phyloP scores from a whole-genome alignment of 1,140 invertebrate genomes.

The Teleopsis dalmanni region DNA sequence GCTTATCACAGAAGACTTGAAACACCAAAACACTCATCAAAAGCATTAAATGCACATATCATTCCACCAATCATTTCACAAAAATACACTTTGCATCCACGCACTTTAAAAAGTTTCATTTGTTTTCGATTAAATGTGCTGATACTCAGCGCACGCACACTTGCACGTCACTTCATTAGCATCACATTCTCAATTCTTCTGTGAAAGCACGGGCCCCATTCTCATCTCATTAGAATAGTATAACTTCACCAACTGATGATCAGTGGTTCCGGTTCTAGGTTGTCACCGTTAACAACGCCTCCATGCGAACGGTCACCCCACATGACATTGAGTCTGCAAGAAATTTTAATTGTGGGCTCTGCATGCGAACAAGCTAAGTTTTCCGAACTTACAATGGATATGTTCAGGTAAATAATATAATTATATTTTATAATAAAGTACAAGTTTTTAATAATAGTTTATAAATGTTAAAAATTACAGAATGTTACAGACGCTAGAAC shows the following conservation, averaged over 20 bases:
- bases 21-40: constrained; percentile 28
- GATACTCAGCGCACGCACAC: too few relatives aligned
- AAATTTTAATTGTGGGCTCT: constrained; percentile 92
- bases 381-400: constrained; percentile 94
- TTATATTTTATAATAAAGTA: background rate
- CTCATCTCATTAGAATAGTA: constrained; percentile 28
- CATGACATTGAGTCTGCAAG: constrained; percentile 83
- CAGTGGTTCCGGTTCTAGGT: constrained; percentile 53
- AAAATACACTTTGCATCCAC: too few relatives aligned
- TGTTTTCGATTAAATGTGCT: too few relatives aligned
- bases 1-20: constrained; percentile 45
- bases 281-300: constrained; percentile 77
- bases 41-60: constrained; percentile 5
- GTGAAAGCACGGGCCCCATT: constrained; percentile 44
- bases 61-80: background rate
- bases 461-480: constrained; percentile 34
- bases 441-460: background rate
- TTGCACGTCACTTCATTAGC: constrained; percentile 9
- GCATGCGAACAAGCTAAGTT: constrained; percentile 95
- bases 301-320: constrained; percentile 77
- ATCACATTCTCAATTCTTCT: constrained; percentile 43
- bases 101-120: background rate
- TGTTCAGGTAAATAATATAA: constrained; percentile 59
- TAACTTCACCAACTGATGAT: constrained; percentile 42
- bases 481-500: constrained; percentile 90